Evolutionary conservation across 2,888 invertebrate genomes (phyloP).

Genomic region (Aspidiotus rigidus): DNA sequence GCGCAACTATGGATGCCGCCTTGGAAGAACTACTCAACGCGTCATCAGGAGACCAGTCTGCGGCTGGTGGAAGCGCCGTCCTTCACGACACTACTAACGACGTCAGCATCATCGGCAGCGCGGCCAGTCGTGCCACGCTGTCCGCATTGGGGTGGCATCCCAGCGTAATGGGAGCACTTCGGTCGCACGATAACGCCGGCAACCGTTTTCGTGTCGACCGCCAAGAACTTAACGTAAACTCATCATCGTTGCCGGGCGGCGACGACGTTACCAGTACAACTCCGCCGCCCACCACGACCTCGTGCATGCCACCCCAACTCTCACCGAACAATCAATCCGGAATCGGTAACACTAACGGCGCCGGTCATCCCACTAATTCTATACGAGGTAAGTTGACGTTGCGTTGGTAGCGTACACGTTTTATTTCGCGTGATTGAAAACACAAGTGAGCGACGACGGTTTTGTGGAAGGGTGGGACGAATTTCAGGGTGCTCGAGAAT

Average conservation of each 20-base stretch:
- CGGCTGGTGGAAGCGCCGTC: conserved; percentile 7
- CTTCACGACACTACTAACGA: not conserved
- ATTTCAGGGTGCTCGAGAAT: too few relatives aligned
- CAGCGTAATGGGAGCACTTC: conserved; percentile 19
- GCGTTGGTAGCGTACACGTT: not conserved
- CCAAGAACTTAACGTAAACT: conserved; percentile 23
- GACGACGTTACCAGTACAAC: conserved; percentile 30
- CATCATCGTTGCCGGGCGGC: conserved; percentile 18
- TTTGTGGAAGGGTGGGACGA: too few relatives aligned
- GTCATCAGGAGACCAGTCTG: conserved; percentile 12
- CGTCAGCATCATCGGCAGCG: not conserved
- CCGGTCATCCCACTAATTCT: conserved; percentile 31
- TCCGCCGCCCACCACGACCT: conserved; percentile 24
- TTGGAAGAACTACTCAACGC: conserved; percentile 20
- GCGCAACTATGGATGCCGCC: conserved; percentile 23
- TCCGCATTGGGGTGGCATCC: conserved; percentile 19
- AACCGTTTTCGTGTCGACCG: not conserved
- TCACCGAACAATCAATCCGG: conserved; percentile 30
- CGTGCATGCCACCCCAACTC: conserved; percentile 27
- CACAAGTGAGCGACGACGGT: too few relatives aligned
- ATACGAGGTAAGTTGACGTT: conserved; percentile 25
- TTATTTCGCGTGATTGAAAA: not conserved
- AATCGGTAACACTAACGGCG: conserved; percentile 20
- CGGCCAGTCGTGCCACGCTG: conserved; percentile 7
- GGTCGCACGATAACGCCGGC: conserved; percentile 13